Base-by-base conservation (phyloP, 37 sponge, comb jelly and placozoan species). In the Eunapius fragilis region DNA sequence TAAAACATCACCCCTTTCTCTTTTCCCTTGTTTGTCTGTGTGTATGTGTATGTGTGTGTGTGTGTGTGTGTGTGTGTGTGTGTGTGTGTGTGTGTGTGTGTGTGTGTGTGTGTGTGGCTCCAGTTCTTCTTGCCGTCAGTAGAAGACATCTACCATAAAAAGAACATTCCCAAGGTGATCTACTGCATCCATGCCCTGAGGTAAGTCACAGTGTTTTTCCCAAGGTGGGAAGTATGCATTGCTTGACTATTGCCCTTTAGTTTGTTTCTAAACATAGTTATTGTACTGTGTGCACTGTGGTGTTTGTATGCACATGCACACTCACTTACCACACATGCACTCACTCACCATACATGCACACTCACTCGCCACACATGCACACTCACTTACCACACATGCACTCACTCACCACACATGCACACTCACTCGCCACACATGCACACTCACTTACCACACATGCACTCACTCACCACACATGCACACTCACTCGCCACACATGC, bases 151-250 rank as follows among this genome's bases (percentile, higher is more conserved):
- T 96, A 89, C 68, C 88, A 94, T 58, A 86, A 80, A 67, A 94
- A 88, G 89, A 94, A 94, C 79, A 87, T 92, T 77, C 89, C 94
- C 3, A 85, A 84, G 33, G 67, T 96, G 12, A 80, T 94, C 30
- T 96, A 92, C 77, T 92, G 95, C 37, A 76, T 96, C 1, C 97
- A 96, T 79, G 94, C 95, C 17, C 78, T 96, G 37, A 86, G 93
- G 90, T 89, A 82, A 77, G 27, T 36, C 68, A 78, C 13, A 7
- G 37, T 23, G 24, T 34, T 37, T 26, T 31, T 31, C 33, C 33
- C 33, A 17, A 26, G n/a, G 41, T 41, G 41, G 6, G 6, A 41
- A 41, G 41, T n/a, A n/a, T n/a, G n/a, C n/a, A n/a, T n/a, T n/a
- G n/a, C n/a, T n/a, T n/a, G 6, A 41, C 41, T 41, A 6, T 6